Evolutionary conservation across 2,113 vertebrate species (phyloP).

Genomic region (Gallinago undulata): DNA sequence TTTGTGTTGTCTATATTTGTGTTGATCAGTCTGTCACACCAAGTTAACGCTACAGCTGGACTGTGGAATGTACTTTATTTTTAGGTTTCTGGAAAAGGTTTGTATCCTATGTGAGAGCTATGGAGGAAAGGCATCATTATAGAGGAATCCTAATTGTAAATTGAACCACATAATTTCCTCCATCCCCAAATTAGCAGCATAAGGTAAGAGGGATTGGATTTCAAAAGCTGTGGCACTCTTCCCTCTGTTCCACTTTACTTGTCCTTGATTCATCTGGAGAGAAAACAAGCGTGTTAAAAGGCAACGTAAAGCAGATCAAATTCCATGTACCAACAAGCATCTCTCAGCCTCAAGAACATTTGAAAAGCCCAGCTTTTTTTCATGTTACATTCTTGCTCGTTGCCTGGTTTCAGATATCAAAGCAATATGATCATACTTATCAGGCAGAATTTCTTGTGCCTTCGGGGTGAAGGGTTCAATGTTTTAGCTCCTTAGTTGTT

Average conservation of each 20-base stretch:
- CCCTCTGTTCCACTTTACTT: not conserved
- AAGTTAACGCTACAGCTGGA: not conserved
- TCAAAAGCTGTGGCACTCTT: slow-evolving; percentile 6
- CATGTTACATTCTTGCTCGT: not conserved
- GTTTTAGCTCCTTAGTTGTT: not conserved
- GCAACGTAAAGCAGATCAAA: not conserved
- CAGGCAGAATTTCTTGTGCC: not conserved
- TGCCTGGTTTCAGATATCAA: not conserved
- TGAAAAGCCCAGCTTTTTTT: not conserved
- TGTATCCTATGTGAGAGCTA: not conserved
- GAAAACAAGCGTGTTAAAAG: not conserved
- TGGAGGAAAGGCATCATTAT: slow-evolving; percentile 13
- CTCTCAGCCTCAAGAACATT: not conserved
- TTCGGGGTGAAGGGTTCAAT: not conserved
- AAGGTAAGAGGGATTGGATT: not conserved
- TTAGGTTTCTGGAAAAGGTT: slow-evolving; percentile 34
- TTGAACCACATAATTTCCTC: slow-evolving; percentile 10
- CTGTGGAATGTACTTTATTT: slow-evolving; percentile 37
- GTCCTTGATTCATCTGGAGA: not conserved
- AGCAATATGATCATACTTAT: not conserved
- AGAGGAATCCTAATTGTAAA: slow-evolving; percentile 37
- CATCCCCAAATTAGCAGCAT: not conserved
- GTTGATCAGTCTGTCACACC: slow-evolving; percentile 7
- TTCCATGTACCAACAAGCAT: not conserved
- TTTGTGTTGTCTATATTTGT: slow-evolving; percentile 26